Percentiles rank a stretch among this genome's conserved stretches.
phyloP scores from a whole-genome alignment of 2,888 invertebrate genomes.

The Mesorhabditis belari region DNA sequence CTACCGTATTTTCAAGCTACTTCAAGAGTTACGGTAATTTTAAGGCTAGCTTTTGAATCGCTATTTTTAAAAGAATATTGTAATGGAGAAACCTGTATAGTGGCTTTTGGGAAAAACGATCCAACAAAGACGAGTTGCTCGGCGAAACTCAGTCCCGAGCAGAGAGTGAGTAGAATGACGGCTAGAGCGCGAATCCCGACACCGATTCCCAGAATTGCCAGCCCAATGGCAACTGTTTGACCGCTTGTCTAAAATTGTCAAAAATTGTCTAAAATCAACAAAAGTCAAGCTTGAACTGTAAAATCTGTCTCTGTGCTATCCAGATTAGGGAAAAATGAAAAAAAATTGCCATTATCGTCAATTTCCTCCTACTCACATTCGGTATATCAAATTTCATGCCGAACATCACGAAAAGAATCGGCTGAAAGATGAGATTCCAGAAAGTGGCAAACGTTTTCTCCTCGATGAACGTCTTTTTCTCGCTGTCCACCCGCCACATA shows the following conservation, averaged over 20 bases:
- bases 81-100: conserved; percentile 26
- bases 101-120: conserved; percentile 29
- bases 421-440: conserved; percentile 30
- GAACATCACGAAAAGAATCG: conserved; percentile 29
- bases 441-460: conserved; percentile 16
- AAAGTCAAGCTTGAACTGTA: too few relatives aligned
- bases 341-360: too few relatives aligned
- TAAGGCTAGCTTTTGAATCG: too few relatives aligned
- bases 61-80: too few relatives aligned
- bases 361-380: too few relatives aligned
- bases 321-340: too few relatives aligned
- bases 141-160: background rate
- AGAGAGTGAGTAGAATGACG: conserved; percentile 16
- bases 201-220: background rate
- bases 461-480: conserved; percentile 22
- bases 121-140: conserved; percentile 22
- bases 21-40: too few relatives aligned
- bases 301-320: too few relatives aligned
- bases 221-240: background rate
- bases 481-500: conserved; percentile 30
- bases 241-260: background rate
- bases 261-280: too few relatives aligned
- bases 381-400: conserved; percentile 23
- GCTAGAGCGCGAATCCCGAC: background rate
- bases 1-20: too few relatives aligned